Base-by-base conservation (phyloP, 2,113 vertebrate species). In the Macroglossus sobrinus region DNA sequence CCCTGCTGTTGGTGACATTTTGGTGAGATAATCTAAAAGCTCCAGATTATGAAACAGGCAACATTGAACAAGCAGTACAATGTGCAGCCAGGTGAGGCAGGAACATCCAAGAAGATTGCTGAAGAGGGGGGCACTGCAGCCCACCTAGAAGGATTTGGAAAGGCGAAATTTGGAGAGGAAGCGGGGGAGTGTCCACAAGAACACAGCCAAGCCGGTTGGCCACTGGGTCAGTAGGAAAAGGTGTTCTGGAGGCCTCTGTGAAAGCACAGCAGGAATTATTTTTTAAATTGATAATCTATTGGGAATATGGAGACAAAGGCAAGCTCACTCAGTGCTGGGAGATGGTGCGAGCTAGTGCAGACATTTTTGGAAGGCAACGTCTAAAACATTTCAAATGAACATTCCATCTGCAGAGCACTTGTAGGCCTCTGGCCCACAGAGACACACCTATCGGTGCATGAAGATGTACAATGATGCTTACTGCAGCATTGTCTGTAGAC, bases 61-160 rank as follows among this genome's bases (percentile, higher is more conserved):
- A 55, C 21, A 30, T 66, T 72, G 47, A 35, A 66, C 38, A 38
- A 90, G 81, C 15, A 3, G 4, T 43, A 7, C 55, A 21, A 71
- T 5, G 10, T 26, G 3, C 35, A 1, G 19, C 24, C 22, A 75
- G 61, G 33, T 91, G 72, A 30, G 19, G 35, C 35, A 15, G 55
- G 21, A 84, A 33, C 21, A 1, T 12, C 43, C 16, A 9, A 16
- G 45, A 45, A 78, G 30, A 68, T 43, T n/a, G 40, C 40, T 57
- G 5, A 47, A 30, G n/a, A 1, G 0, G 5, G 16, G 16, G 10
- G 28, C 7, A 30, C 35, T 30, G 19, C 55, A 35, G 24, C n/a
- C 59, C 35, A 2, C 45, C 21, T 30, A 4, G 13, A 55, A 88
- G 55, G 71, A 33, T 22, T 15, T 84, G 47, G 21, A 40, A 74